A percentile compares a stretch with the other conserved stretches of the same genome.
These are phyloP conservation scores for Chrysodeixis includens DNA, from an alignment of 2,888 invertebrate genomes.

Conservation along the genomic window DNA sequence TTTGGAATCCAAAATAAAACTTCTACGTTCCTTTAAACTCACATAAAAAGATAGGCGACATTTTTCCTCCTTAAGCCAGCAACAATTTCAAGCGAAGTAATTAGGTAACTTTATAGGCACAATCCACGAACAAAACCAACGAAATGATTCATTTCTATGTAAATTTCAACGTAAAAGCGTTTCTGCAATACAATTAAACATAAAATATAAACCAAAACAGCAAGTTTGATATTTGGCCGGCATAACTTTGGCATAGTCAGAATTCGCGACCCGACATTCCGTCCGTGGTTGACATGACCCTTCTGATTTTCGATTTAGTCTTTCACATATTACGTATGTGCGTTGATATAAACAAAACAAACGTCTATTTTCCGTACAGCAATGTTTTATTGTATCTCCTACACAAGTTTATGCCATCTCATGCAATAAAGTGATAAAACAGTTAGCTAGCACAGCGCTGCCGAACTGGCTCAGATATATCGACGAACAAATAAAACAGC, in stretches of 20 bases:
- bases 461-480: conserved; percentile 83
- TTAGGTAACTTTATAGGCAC: conserved; percentile 45
- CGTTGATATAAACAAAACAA: conserved; percentile 47
- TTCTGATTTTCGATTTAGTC: conserved; percentile 43
- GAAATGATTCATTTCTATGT: conserved; percentile 48
- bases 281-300: conserved; percentile 32
- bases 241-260: conserved; percentile 36
- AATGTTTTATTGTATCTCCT: conserved; percentile 81
- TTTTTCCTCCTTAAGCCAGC: conserved; percentile 33
- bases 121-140: conserved; percentile 43
- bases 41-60: conserved; percentile 45
- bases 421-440: conserved; percentile 89
- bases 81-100: conserved; percentile 43
- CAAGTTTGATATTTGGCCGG: conserved; percentile 33
- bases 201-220: conserved; percentile 24
- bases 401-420: conserved; percentile 84
- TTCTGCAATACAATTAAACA: conserved; percentile 32
- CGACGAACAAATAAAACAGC: conserved; percentile 85
- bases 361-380: conserved; percentile 72
- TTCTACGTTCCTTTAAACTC: conserved; percentile 30
- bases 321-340: conserved; percentile 28
- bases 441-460: conserved; percentile 83
- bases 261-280: conserved; percentile 36
- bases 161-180: conserved; percentile 25
- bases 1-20: conserved; percentile 29